phyloP scores from a whole-genome alignment of 2,888 invertebrate species.

The Leucania comma region DNA sequence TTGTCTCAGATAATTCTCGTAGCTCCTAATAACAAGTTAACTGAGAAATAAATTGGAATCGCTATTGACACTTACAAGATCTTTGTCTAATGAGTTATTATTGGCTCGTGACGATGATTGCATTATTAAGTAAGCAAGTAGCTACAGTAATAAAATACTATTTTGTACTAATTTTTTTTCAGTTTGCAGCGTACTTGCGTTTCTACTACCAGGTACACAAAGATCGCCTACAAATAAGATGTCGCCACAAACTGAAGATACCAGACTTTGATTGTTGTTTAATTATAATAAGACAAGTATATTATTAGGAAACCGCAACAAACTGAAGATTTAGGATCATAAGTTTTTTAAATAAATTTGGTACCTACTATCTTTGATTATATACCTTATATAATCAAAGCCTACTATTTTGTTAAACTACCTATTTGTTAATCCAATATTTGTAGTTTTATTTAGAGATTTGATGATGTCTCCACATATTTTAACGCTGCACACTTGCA shows the following conservation, averaged over 20 bases:
- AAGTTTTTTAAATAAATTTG: constrained; percentile 27
- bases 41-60: neutral
- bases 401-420: constrained; percentile 5
- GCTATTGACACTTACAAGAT: neutral
- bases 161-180: constrained; percentile 65
- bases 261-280: too few relatives aligned
- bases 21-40: neutral
- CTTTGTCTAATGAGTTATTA: neutral
- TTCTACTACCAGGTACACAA: constrained; percentile 71
- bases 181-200: constrained; percentile 77
- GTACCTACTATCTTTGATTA: too few relatives aligned
- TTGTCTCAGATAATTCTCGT: too few relatives aligned
- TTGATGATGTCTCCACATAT: neutral
- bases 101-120: neutral
- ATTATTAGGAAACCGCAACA: neutral
- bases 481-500: too few relatives aligned
- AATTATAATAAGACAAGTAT: too few relatives aligned
- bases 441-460: constrained; percentile 1
- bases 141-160: neutral
- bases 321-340: constrained; percentile 36
- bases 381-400: too few relatives aligned
- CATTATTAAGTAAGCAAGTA: neutral
- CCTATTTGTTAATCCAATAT: neutral
- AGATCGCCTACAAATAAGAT: constrained; percentile 38
- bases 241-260: too few relatives aligned